Base-by-base conservation (phyloP, 2,888 invertebrate species). In the Ellobium chinense region DNA sequence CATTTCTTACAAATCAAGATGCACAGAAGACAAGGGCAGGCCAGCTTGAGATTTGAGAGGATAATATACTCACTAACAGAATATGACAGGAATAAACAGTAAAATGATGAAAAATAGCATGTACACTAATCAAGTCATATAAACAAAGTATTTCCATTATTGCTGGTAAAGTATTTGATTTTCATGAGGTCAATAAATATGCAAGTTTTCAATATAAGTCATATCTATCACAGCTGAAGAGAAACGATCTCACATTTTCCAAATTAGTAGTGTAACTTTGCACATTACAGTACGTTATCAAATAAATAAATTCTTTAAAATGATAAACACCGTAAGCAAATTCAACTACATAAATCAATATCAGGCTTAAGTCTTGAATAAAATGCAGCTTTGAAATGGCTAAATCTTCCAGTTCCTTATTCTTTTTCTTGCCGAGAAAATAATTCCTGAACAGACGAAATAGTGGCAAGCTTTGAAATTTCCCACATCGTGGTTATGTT, bases 191-290 rank as follows among this genome's bases (percentile, higher is more conserved):
- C 27, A 78, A 78, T 78, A 78, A 78, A 78, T 78, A 78, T 72
- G 70, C 65, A 65, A 31, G 4, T 29, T 65, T 70, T 56, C 37
- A 27, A 62, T 56, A 78, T 65, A 66, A 34, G 77, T 68, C 24
- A 65, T 65, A 65, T 78, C 78, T 78, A 78, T 78, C 78, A 78
- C 78, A 78, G 78, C 54, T 78, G 65, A 63, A n/a, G 58, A 72
- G 72, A 78, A 62, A 69, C 46, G 37, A 31, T 62, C 31, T 78
- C 62, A 69, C 60, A 70, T 54, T 65, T 65, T 65, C 46, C 24
- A 56, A 66, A 31, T 36, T 56, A 34, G 29, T 65, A 75, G 46
- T 66, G 74, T 18, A 56, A 36, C 27, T 66, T n/a, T 65, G 27
- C 36, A 56, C 66, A 54, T 39, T 75, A 46, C 39, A 60, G 37